A percentile compares a stretch with the other conserved stretches of the same genome.
Conservation (phyloP, 2,113 vertebrate genomes). For the Callospermophilus lateralis region DNA sequence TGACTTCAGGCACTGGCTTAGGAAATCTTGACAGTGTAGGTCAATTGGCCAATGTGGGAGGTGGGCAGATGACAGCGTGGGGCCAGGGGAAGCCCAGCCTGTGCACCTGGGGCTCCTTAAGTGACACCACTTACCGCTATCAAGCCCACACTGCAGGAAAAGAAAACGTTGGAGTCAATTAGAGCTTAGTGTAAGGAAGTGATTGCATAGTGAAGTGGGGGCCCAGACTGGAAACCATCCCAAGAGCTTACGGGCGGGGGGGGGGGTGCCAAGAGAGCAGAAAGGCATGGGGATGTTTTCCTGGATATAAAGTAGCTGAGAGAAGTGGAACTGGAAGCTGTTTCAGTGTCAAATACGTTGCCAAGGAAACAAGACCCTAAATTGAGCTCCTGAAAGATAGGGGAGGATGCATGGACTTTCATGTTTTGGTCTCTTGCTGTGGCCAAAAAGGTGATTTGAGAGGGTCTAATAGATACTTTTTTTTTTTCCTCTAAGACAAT, state of each 20-base stretch:
- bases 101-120: slow-evolving; percentile 68
- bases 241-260: slow-evolving; percentile 22
- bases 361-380: slow-evolving; percentile 64
- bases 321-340: slow-evolving; percentile 66
- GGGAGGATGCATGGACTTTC: neutral
- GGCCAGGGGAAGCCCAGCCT: slow-evolving; percentile 43
- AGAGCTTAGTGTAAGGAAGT: slow-evolving; percentile 55
- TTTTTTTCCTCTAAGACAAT: neutral
- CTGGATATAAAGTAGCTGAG: slow-evolving; percentile 33
- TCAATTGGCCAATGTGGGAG: slow-evolving; percentile 64
- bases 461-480: neutral
- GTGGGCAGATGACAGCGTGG: slow-evolving; percentile 53
- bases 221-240: slow-evolving; percentile 64
- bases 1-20: slow-evolving; percentile 53
- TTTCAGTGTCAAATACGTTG: slow-evolving; percentile 66
- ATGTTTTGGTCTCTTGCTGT: slow-evolving; percentile 14
- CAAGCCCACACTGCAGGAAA: slow-evolving; percentile 63
- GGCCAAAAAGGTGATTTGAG: slow-evolving; percentile 21
- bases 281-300: slow-evolving; percentile 62
- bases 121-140: slow-evolving; percentile 63
- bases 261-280: slow-evolving; percentile 46
- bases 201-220: slow-evolving; percentile 41
- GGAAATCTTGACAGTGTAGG: slow-evolving; percentile 66
- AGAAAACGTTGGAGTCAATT: slow-evolving; percentile 70
- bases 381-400: slow-evolving; percentile 38